Conservation (phyloP, 2,113 vertebrate species). For the Psephotus haematonotus region DNA sequence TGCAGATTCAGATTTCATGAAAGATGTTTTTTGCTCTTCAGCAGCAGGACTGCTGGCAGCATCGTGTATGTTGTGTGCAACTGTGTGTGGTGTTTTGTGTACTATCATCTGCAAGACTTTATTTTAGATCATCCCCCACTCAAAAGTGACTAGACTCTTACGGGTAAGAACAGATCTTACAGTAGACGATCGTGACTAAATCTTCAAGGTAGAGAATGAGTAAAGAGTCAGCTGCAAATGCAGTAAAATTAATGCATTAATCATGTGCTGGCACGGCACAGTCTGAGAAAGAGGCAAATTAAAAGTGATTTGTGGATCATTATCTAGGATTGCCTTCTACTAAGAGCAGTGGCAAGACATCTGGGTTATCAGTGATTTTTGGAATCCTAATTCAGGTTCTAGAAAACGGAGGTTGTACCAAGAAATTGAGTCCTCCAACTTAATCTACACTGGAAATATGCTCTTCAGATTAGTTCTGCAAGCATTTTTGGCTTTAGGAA, state of each 20-base stretch:
- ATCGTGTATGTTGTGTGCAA: not conserved
- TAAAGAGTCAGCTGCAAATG: not conserved
- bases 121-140: not conserved
- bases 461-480: not conserved
- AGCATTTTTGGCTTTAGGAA: not conserved
- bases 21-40: not conserved
- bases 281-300: conserved; percentile 25
- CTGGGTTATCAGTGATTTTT: not conserved
- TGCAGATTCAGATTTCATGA: not conserved
- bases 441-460: not conserved
- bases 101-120: conserved; percentile 7
- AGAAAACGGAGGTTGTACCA: not conserved
- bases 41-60: conserved; percentile 15
- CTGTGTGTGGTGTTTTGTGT: not conserved
- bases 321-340: not conserved
- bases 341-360: not conserved
- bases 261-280: not conserved
- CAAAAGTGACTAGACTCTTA: not conserved
- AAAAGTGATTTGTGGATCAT: conserved; percentile 2
- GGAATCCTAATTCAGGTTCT: not conserved
- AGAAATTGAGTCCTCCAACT: not conserved
- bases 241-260: not conserved
- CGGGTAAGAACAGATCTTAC: not conserved
- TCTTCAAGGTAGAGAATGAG: not conserved
- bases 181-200: not conserved